phyloP scores from a whole-genome alignment of 2,888 invertebrate species.

The Xiphydria camelus region DNA sequence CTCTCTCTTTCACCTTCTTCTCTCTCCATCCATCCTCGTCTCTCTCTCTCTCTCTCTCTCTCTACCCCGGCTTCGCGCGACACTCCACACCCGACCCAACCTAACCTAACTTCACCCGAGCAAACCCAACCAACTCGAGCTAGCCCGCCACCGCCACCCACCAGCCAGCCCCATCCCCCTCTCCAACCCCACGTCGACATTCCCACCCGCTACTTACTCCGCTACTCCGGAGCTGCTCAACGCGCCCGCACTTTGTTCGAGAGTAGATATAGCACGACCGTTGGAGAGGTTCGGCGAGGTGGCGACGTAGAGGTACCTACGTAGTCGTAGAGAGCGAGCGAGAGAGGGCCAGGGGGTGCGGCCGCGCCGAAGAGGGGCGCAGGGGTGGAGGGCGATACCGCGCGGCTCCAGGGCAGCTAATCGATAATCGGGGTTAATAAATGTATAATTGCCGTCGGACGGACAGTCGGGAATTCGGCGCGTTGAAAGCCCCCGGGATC shows the following conservation, averaged over 20 bases:
- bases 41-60: conserved; percentile 6
- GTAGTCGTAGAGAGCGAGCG: conserved; percentile 16
- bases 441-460: conserved; percentile 35
- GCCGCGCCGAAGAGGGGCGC: too few relatives aligned
- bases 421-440: conserved; percentile 35
- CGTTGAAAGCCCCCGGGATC: conserved; percentile 20
- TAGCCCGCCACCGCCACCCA: conserved; percentile 31
- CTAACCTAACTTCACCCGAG: conserved; percentile 11
- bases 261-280: conserved; percentile 13
- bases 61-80: conserved; percentile 12
- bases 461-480: conserved; percentile 31
- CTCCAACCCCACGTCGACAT: conserved; percentile 3
- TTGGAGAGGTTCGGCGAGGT: not conserved
- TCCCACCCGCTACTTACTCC: conserved; percentile 14
- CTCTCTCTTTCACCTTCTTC: conserved; percentile 9
- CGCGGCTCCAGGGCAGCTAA: conserved; percentile 16
- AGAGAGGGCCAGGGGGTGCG: conserved; percentile 3
- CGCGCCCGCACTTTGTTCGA: conserved; percentile 17
- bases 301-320: not conserved
- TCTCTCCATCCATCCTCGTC: not conserved
- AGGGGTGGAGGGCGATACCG: too few relatives aligned
- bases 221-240: conserved; percentile 10
- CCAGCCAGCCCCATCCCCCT: conserved; percentile 15
- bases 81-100: conserved; percentile 20
- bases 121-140: conserved; percentile 25